phyloP scores from a whole-genome alignment of 2,113 vertebrate species.

The Cavia aperea region DNA sequence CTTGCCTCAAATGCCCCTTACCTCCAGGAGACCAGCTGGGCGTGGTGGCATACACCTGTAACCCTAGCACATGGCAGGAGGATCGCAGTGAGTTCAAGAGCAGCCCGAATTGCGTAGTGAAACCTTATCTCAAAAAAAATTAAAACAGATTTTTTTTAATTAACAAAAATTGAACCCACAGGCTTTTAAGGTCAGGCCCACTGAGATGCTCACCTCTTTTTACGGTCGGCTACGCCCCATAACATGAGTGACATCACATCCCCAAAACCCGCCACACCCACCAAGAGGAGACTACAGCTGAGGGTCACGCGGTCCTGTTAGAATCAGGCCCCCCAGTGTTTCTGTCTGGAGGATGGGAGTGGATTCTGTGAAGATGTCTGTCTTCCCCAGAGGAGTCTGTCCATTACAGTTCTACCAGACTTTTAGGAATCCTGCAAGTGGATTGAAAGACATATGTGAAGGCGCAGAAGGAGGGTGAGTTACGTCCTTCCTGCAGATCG shows the following conservation, averaged over 20 bases:
- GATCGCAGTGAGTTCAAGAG: neutral
- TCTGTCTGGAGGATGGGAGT: neutral
- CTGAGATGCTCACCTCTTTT: neutral
- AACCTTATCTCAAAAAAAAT: neutral
- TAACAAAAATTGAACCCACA: neutral
- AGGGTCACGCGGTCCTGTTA: neutral
- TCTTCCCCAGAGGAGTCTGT: neutral
- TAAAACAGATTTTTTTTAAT: neutral
- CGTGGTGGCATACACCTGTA: neutral
- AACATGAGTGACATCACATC: neutral
- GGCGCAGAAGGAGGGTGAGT: neutral
- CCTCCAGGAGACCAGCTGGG: neutral
- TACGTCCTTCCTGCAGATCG: neutral
- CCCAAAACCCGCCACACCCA: fast-evolving
- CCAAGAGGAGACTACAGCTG: neutral
- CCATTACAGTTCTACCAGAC: neutral
- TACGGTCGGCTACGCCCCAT: no score
- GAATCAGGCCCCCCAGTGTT: neutral
- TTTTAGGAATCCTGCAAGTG: neutral
- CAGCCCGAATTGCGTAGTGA: neutral
- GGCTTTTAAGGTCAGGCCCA: neutral
- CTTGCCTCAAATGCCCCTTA: neutral
- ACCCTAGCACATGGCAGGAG: neutral
- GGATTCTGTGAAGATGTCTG: neutral
- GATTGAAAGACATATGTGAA: neutral